phyloP scores from a whole-genome alignment of 2,113 vertebrate species.

The Coreoperca whiteheadi region DNA sequence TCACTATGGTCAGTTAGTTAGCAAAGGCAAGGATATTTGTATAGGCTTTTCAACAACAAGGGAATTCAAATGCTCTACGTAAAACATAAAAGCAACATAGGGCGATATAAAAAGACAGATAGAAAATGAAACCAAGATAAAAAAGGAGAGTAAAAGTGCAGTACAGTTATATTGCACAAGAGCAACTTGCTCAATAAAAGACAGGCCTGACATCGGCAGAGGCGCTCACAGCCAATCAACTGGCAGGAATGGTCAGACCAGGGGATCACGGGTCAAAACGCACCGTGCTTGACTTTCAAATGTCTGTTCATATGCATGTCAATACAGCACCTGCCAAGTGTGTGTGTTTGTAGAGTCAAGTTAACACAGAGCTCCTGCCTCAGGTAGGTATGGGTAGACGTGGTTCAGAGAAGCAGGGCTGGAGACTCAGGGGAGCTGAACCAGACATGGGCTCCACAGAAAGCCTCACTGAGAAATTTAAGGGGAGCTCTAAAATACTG shows the following conservation, averaged over 20 bases:
- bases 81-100: too few species aligned
- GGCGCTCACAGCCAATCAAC: not conserved
- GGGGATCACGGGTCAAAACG: not conserved
- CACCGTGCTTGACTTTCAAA: not conserved
- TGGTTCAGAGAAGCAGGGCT: not conserved
- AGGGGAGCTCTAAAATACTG: too few species aligned
- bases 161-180: not conserved
- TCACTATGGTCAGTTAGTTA: not conserved
- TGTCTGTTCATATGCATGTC: not conserved
- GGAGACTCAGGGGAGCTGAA: too few species aligned
- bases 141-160: too few species aligned
- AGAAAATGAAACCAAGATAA: too few species aligned
- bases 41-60: too few species aligned
- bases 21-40: too few species aligned
- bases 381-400: not conserved
- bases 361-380: not conserved
- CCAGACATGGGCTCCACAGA: too few species aligned
- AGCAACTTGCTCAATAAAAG: not conserved
- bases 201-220: not conserved
- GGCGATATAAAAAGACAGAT: too few species aligned
- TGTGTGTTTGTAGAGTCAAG: not conserved
- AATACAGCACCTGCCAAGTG: not conserved
- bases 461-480: too few species aligned
- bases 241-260: not conserved
- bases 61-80: too few species aligned